phyloP scores from a whole-genome alignment of 2,888 invertebrate genomes.

The Agrotis puta region DNA sequence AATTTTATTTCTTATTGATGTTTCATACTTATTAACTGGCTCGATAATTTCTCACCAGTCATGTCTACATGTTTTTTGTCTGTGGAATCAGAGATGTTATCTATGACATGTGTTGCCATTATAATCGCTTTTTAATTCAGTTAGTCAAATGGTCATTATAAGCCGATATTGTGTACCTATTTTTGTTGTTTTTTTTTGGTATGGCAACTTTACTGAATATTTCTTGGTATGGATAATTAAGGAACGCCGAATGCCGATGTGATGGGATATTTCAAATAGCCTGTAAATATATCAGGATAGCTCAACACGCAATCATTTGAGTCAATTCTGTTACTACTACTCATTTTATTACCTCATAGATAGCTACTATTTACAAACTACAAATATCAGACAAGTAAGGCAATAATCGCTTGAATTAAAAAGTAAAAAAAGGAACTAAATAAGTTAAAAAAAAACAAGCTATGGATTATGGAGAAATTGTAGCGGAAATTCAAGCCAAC shows the following conservation, averaged over 20 bases:
- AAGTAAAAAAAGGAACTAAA: not conserved
- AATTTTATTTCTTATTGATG: slow-evolving; percentile 65
- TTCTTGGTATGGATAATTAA: slow-evolving; percentile 21
- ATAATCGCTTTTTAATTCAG: slow-evolving; percentile 52
- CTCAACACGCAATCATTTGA: not conserved
- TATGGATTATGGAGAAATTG: not conserved
- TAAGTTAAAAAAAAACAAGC: not conserved
- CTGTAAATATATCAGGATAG: not conserved
- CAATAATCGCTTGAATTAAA: too few relatives aligned
- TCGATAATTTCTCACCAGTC: slow-evolving; percentile 75
- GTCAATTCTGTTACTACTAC: not conserved
- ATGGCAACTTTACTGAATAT: slow-evolving; percentile 22
- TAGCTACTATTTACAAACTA: too few relatives aligned
- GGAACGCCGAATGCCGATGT: too few relatives aligned
- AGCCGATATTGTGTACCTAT: slow-evolving; percentile 1
- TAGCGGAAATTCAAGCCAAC: not conserved
- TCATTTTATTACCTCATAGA: not conserved
- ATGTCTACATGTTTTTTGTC: slow-evolving; percentile 64
- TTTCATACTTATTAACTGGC: slow-evolving; percentile 64
- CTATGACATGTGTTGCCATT: slow-evolving; percentile 59
- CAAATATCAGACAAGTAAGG: too few relatives aligned
- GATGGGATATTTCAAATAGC: not conserved
- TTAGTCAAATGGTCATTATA: slow-evolving; percentile 35
- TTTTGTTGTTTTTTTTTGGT: slow-evolving; percentile 12
- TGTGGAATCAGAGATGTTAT: slow-evolving; percentile 56